Percentiles rank a stretch among this genome's conserved stretches.
phyloP scores from a whole-genome alignment of 2,113 vertebrate genomes.

The Holacanthus passer region DNA sequence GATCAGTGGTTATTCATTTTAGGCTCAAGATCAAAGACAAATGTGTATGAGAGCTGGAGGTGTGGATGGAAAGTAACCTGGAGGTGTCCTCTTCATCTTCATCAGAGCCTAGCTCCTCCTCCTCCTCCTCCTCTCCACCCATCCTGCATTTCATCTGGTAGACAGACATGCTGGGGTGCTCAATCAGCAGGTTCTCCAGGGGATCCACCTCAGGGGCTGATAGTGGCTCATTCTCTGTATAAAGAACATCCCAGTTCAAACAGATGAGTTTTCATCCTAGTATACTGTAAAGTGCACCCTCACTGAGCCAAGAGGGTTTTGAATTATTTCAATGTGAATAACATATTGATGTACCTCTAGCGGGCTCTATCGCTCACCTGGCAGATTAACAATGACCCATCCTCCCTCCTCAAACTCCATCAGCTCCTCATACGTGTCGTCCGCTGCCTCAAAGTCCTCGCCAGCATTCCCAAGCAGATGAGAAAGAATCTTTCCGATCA shows the following conservation, averaged over 20 bases:
- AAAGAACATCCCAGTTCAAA: slow-evolving; percentile 5
- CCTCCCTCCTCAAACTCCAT: slow-evolving; percentile 83
- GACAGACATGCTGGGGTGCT: slow-evolving; percentile 86
- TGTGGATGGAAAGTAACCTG: slow-evolving; percentile 65
- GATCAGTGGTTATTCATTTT: neutral
- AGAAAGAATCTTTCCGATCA: slow-evolving; percentile 81
- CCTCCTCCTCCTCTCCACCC: slow-evolving; percentile 59
- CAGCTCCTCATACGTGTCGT: slow-evolving; percentile 59
- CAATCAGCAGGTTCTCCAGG: slow-evolving; percentile 84
- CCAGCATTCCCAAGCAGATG: slow-evolving; percentile 73
- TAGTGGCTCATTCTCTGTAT: slow-evolving; percentile 61
- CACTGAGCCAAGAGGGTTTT: neutral
- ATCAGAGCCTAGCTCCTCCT: slow-evolving; percentile 62
- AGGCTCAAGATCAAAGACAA: neutral
- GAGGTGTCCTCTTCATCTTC: slow-evolving; percentile 68
- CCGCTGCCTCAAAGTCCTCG: slow-evolving; percentile 36
- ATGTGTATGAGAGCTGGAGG: neutral
- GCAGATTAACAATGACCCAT: slow-evolving; percentile 82
- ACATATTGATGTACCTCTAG: neutral
- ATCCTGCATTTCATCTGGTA: slow-evolving; percentile 74
- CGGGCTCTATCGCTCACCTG: slow-evolving; percentile 68
- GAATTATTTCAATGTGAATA: neutral
- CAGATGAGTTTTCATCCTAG: neutral
- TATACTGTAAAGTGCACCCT: neutral
- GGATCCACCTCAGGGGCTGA: slow-evolving; percentile 54